Evolutionary conservation across 2,113 vertebrate genomes (phyloP).

Genomic region (Colossoma macropomum): DNA sequence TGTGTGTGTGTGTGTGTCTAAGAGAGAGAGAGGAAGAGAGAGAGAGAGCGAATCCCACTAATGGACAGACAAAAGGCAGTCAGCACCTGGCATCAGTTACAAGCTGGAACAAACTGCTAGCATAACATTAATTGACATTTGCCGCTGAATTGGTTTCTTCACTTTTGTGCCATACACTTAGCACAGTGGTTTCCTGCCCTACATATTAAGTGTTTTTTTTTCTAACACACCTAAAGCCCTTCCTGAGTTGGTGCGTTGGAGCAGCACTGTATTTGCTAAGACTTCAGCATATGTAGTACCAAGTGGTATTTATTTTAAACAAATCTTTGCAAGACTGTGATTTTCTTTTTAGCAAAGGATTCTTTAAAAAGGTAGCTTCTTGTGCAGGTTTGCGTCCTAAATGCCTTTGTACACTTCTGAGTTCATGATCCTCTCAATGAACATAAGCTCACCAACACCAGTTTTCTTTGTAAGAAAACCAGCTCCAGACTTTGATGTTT

Average conservation of each 20-base stretch:
- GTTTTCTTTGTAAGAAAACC: no score
- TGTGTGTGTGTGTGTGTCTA: slow-evolving; percentile 26
- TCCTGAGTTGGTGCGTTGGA: neutral
- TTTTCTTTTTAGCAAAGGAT: no score
- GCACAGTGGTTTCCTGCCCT: neutral
- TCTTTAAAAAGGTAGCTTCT: no score
- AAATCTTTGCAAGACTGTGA: no score
- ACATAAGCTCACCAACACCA: no score
- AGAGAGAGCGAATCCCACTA: slow-evolving; percentile 36
- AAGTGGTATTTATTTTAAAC: no score
- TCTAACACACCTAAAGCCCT: neutral
- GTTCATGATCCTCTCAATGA: no score
- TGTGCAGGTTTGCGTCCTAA: no score
- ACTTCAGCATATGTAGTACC: no score
- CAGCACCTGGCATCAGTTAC: slow-evolving; percentile 51
- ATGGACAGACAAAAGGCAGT: slow-evolving; percentile 46
- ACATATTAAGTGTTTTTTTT: neutral
- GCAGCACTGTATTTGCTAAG: no score
- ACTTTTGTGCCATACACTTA: neutral
- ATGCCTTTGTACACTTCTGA: no score
- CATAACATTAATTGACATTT: slow-evolving; percentile 33
- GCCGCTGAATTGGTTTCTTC: slow-evolving; percentile 21
- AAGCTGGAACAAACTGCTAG: slow-evolving; percentile 41
- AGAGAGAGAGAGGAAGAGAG: slow-evolving; percentile 26
- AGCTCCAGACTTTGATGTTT: no score